Evolutionary conservation across 64 coral and sea anemone genomes (phyloP).

Genomic region (Montipora capricornis): DNA sequence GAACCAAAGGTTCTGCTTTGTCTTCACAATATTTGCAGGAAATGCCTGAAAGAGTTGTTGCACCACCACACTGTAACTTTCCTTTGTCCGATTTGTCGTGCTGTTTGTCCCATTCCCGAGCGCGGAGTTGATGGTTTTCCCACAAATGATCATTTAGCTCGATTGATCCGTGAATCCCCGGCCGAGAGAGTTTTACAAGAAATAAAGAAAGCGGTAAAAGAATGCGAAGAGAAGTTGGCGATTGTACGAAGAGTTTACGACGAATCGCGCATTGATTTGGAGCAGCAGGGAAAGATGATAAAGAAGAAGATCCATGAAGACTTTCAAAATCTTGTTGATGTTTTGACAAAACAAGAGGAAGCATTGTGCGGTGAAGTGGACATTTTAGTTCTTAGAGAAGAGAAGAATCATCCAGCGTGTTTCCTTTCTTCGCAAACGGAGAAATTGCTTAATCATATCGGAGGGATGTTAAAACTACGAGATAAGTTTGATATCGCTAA

Average conservation of each 20-base stretch:
- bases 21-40: constrained; percentile 72
- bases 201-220: constrained; percentile 59
- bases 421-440: constrained; percentile 53
- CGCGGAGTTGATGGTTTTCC: constrained; percentile 61
- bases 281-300: constrained; percentile 43
- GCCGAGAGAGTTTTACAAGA: constrained; percentile 69
- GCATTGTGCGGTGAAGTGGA: constrained; percentile 66
- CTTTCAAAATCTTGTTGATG: constrained; percentile 71
- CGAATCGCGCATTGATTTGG: constrained; percentile 20
- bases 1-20: constrained; percentile 75
- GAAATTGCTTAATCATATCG: constrained; percentile 48
- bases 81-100: constrained; percentile 75
- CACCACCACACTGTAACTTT: constrained; percentile 28
- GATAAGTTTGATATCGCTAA: constrained; percentile 52
- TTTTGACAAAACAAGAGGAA: constrained; percentile 78
- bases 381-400: constrained; percentile 54
- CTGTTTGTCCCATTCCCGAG: constrained; percentile 41
- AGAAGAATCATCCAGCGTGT: constrained; percentile 46
- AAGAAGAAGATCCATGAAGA: constrained; percentile 75
- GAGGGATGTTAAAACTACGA: constrained; percentile 59
- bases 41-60: constrained; percentile 66
- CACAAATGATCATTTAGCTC: constrained; percentile 37
- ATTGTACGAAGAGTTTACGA: constrained; percentile 50
- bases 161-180: constrained; percentile 69
- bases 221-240: constrained; percentile 47